Base-by-base conservation (phyloP, 2,113 vertebrate species). In the Nerophis lumbriciformis region DNA sequence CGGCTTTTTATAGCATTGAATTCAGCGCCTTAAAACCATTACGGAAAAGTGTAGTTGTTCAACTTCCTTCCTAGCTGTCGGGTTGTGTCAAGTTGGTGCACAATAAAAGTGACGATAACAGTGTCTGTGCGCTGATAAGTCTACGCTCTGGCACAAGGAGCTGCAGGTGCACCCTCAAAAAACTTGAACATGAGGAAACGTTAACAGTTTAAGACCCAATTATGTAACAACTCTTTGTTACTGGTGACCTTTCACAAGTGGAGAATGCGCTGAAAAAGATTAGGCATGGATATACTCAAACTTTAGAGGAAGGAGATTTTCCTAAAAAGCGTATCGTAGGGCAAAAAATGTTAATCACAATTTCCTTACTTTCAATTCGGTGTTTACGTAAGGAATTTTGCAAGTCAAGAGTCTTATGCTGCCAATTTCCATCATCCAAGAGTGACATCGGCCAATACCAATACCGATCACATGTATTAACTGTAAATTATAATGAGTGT, bases 111-210 rank as follows among this genome's bases (percentile, higher is more conserved):
- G 59, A 63, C 14, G 63, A 72, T 65, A 77, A 68, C 66, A 53
- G 38, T 72, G 83, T 55, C 35, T 37, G 47, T 12, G 6, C 54
- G n/a, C 74, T 72, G 79, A 83, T 79, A 76, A 76, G 52, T 54
- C 3, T 4, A 11, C 0, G 1, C 1, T 49, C 61, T 39, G 48
- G 49, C 38, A 48, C 9, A 37, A 53, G 3, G 14, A 6, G 9
- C 42, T 21, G 48, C 55, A 44, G 55, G 55, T 44, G 55, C 55
- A 57, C 8, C 39, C 16, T 44, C 55, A 44, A 6, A 44, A 2
- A 9, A 15, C 37, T 19, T 45, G 28, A 28, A 28, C 28, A 28
- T 28, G 28, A 28, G 28, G 28, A 28, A 28, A 28, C 28, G 28
- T 28, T 5, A 11, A 45, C 42, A 12, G 6, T 45, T 11, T 12